Evolutionary conservation across 2,113 vertebrate genomes (phyloP), one percentile per base, ranked within the genome.

Genomic region (Diphyllodes magnificus): DNA sequence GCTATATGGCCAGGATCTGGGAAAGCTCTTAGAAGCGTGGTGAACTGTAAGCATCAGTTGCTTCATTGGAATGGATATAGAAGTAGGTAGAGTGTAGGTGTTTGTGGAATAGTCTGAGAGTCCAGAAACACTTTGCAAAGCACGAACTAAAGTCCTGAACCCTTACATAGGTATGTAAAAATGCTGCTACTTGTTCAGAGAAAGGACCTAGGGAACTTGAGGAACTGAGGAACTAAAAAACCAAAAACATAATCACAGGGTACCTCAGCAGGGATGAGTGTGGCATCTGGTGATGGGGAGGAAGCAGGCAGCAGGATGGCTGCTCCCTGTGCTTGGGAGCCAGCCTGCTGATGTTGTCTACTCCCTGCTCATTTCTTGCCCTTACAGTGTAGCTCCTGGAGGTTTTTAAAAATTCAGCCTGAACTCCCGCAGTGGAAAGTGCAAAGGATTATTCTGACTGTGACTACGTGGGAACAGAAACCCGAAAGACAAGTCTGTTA

Each of bases 61-160:
- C 39, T 39, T 53, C 11, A 3, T 13, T 86, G 51, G 59, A 49
- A 59, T 0, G 0, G 7, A 6, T n/a, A 3, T 12, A 57, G 42
- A 86, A 53, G 1, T 5, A 73, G 35, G 18, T 39, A 37, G 3
- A 49, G 18, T 1, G 2, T 40, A 44, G 39, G 18, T 61, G 24
- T 64, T 77, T 53, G 44, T 27, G 65, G 44, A 17, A 49, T 0
- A 10, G 30, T 27, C 50, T 63, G 56, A 47, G 37, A 56, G n/a
- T 42, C 19, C 47, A 59, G 33, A 59, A 84, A 16, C 2, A 9
- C 9, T 86, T 49, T 37, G 11, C 18, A 53, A 90, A 76, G 30
- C 11, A 9, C 1, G 2, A 35, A 61, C 80, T 57, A 50, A 50
- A 11, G 11, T 53, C 16, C 35, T 12, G 12, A 89, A 27, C 7